Evolutionary conservation across 2,797 vertebrate genomes (phyloP), one percentile per base, ranked within the genome.

Genomic region (Calcarius lapponicus): DNA sequence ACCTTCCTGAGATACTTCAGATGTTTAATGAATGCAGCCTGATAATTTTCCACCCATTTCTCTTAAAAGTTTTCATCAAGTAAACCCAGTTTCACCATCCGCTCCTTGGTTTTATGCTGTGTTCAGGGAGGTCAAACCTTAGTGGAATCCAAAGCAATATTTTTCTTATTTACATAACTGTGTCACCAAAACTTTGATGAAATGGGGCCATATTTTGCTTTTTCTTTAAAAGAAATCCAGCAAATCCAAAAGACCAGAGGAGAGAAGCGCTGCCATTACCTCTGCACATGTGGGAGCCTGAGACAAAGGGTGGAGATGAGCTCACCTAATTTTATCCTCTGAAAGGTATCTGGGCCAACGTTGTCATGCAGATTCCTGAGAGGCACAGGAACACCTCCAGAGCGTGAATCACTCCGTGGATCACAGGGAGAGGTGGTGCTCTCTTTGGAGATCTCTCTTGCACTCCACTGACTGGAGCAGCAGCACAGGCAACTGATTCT

Each of bases 381-480:
- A 88, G 48, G 40, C 47, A 81, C 7, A 90, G 76, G 78, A 93
- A 90, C 88, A 86, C 82, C 92, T 86, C 80, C 86, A 36, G 76
- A 66, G 13, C 12, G 67, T 88, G 88, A 90, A 86, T 94, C 88
- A 94, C 16, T 42, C 54, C 29, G 14, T 0, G 9, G 47, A 22
- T 40, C 1, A 0, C 1, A 56, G 60, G 66, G 54, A 62, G 47
- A 47, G 54, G 31, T 84, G 51, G 18, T 62, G 51, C 29, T 95
- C 43, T 61, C 54, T 40, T 74, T 75, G 83, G 86, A 88, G 56
- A 20, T 61, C 32, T 72, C 74, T 88, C 50, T 74, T 2, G 3
- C 36, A 20, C 62, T 78, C 54, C n/a, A 4, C 40, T 60, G 40
- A 42, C 80, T 79, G 58, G 19, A 81, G 56, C 54, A 92, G 43